Conservation (phyloP, 2,113 vertebrate species). For the Melanocharis versteri region DNA sequence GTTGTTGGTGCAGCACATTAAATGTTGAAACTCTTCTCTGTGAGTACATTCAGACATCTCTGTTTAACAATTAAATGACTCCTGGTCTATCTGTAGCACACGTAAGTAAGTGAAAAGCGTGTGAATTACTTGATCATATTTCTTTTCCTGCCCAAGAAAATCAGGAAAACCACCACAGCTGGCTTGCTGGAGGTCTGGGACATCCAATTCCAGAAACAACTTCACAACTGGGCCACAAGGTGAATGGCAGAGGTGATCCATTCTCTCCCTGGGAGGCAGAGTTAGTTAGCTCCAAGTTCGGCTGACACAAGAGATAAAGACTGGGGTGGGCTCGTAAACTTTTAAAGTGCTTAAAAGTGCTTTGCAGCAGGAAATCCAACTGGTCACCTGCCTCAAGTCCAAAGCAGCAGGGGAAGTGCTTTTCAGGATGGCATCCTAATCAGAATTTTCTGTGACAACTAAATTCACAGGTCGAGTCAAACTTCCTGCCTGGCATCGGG, state of each 20-base stretch:
- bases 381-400: not conserved
- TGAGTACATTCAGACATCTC: not conserved
- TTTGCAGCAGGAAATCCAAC: not conserved
- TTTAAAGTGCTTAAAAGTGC: not conserved
- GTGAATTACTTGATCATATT: not conserved
- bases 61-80: not conserved
- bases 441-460: not conserved
- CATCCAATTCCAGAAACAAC: not conserved
- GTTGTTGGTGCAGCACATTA: not conserved
- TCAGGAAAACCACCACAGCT: not conserved
- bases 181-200: not conserved
- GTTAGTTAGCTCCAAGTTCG: not conserved
- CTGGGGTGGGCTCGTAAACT: not conserved
- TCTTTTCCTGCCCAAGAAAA: not conserved
- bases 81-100: not conserved
- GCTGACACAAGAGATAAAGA: not conserved
- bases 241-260: not conserved
- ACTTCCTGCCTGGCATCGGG: fast-evolving
- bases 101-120: not conserved
- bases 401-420: not conserved
- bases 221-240: not conserved
- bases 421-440: not conserved
- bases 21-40: not conserved
- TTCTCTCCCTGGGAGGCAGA: not conserved
- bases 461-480: not conserved